Percentiles rank a stretch among this genome's conserved stretches.
Evolutionary conservation across 2,113 vertebrate species (phyloP).

Genomic region (Petrocephalus zakoni): DNA sequence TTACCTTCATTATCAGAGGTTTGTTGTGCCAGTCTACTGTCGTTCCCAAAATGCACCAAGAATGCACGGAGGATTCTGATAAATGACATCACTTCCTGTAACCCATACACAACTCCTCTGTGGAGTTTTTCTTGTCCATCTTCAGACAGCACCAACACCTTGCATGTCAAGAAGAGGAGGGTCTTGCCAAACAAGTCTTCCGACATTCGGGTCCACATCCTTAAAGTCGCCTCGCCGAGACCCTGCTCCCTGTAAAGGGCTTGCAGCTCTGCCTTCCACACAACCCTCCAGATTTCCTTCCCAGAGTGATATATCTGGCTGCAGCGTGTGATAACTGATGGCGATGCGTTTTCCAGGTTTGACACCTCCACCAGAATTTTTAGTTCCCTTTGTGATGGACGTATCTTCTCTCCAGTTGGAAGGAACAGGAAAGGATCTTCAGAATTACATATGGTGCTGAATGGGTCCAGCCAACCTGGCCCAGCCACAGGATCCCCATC

Average conservation of each 20-base stretch:
- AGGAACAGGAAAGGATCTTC: constrained; percentile 54
- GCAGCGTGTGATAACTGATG: constrained; percentile 59
- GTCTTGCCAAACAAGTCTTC: constrained; percentile 62
- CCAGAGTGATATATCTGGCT: constrained; percentile 63
- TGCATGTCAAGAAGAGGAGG: constrained; percentile 51
- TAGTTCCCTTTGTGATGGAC: constrained; percentile 36
- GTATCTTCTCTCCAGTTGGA: constrained; percentile 60
- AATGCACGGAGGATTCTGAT: constrained; percentile 62
- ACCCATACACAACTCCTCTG: constrained; percentile 40
- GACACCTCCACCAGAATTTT: constrained; percentile 68
- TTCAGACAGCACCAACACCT: constrained; percentile 41
- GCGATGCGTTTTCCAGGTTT: constrained; percentile 57
- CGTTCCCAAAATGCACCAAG: constrained; percentile 49
- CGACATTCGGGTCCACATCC: constrained; percentile 58
- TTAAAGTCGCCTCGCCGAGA: constrained; percentile 46
- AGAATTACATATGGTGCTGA: constrained; percentile 57
- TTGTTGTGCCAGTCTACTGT: constrained; percentile 13
- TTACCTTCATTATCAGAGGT: constrained; percentile 7
- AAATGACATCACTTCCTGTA: constrained; percentile 67
- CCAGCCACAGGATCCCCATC: constrained; percentile 61
- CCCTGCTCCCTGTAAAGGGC: constrained; percentile 46
- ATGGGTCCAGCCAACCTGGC: constrained; percentile 65
- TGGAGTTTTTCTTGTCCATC: constrained; percentile 17
- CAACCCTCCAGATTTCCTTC: constrained; percentile 60
- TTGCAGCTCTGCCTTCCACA: constrained; percentile 61